Evolutionary conservation across 2,888 invertebrate genomes (phyloP).

Genomic region (Pterostichus niger): DNA sequence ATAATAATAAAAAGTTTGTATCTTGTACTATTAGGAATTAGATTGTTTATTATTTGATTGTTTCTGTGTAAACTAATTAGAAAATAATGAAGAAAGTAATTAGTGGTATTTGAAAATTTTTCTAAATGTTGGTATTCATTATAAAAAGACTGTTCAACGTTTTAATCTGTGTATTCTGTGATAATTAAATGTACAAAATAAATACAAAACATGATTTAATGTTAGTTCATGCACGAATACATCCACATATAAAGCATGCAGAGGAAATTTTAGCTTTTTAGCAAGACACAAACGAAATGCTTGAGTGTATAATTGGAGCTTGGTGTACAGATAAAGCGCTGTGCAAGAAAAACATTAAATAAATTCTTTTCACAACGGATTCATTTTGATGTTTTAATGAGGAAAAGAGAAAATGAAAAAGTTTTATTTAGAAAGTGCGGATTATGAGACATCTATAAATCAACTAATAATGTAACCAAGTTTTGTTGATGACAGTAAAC

Average conservation of each 20-base stretch:
- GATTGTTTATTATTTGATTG: background rate
- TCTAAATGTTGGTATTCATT: constrained; percentile 5
- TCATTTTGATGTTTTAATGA: background rate
- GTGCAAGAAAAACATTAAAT: constrained; percentile 20
- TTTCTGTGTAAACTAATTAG: background rate
- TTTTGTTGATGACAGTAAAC: too few relatives aligned
- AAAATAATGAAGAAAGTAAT: constrained; percentile 1
- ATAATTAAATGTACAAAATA: constrained; percentile 61
- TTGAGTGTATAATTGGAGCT: background rate
- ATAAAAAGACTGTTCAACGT: constrained; percentile 34
- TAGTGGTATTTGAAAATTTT: background rate
- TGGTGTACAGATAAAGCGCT: constrained; percentile 5
- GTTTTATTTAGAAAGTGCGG: background rate
- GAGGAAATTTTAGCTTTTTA: background rate
- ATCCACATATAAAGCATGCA: constrained; percentile 42
- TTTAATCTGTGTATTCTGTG: constrained; percentile 56
- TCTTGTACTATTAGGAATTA: background rate
- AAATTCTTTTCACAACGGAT: too few relatives aligned
- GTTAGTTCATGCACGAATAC: constrained; percentile 58
- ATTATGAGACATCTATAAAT: too few relatives aligned
- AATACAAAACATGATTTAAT: constrained; percentile 49
- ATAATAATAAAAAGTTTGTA: constrained; percentile 3
- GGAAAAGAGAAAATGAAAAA: background rate
- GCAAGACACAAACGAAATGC: constrained; percentile 2
- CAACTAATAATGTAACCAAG: too few relatives aligned